Conservation (phyloP, 30 jellyfish, hydroid and myxozoan genomes). For the Cassiopea xamachana region DNA sequence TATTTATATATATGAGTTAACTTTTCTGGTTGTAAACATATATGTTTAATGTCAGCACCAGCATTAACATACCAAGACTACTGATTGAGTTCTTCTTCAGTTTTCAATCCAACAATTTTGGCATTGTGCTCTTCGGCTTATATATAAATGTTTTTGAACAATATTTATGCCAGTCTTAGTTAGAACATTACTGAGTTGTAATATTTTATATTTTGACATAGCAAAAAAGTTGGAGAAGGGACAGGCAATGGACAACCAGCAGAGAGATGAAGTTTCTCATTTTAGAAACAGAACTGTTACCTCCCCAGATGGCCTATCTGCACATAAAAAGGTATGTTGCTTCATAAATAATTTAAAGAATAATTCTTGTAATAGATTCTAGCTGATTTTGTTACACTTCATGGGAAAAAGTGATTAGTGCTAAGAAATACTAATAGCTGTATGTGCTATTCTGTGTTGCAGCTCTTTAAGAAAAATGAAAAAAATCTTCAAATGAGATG, state of each 20-base stretch:
- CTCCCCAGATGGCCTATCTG: slow-evolving; percentile 17
- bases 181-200: neutral
- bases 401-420: neutral
- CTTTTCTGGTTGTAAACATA: no score
- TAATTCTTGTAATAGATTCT: neutral
- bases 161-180: neutral
- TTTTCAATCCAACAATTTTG: no score
- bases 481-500: no score
- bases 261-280: neutral
- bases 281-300: slow-evolving; percentile 26
- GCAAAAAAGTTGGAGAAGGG: neutral
- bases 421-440: no score
- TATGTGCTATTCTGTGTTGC: no score
- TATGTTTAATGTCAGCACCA: no score
- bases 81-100: no score
- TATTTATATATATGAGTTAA: no score
- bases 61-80: no score
- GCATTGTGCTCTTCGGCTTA: no score
- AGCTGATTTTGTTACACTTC: neutral
- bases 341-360: no score
- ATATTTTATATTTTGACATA: neutral
- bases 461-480: no score
- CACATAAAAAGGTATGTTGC: neutral
- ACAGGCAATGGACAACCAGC: neutral
- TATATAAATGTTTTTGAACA: neutral